Conservation (phyloP, 2,797 vertebrate genomes). For the Anas capensis region DNA sequence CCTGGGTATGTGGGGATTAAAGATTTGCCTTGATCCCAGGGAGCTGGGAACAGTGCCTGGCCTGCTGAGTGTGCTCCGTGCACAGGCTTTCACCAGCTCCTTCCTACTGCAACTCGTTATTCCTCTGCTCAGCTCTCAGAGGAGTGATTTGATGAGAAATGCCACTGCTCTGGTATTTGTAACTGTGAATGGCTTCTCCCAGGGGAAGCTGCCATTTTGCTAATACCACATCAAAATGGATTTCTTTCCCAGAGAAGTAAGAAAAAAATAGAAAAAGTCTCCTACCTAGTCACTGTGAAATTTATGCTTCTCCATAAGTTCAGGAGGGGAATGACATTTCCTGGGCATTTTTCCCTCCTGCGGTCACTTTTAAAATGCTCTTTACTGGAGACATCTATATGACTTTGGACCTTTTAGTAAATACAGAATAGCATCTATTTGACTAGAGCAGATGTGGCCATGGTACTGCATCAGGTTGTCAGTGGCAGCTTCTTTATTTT, state of each 20-base stretch:
- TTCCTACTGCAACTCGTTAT: background rate
- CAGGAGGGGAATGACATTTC: rapidly evolving
- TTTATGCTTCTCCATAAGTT: rapidly evolving
- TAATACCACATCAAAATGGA: background rate
- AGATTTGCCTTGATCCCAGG: background rate
- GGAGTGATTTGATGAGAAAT: background rate
- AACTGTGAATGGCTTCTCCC: slow-evolving; percentile 1
- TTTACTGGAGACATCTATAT: background rate
- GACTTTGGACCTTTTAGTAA: background rate
- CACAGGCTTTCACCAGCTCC: background rate
- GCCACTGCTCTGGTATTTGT: slow-evolving; percentile 13
- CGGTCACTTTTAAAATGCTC: background rate
- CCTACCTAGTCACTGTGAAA: background rate
- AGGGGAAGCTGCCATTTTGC: slow-evolving; percentile 41
- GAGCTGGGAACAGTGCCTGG: background rate
- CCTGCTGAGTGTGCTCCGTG: rapidly evolving
- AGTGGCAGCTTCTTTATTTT: background rate
- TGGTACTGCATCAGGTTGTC: background rate
- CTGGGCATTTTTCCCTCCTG: background rate
- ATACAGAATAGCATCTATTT: rapidly evolving
- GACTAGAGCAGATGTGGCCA: background rate
- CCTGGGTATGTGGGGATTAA: background rate
- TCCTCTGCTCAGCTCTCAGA: background rate
- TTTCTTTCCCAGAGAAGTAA: slow-evolving; percentile 6
- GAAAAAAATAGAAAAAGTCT: background rate